A percentile compares a stretch with the other conserved stretches of the same genome.
These are phyloP conservation scores for Ellobius talpinus DNA, from an alignment of 2,113 vertebrate species.

Conservation along the genomic window DNA sequence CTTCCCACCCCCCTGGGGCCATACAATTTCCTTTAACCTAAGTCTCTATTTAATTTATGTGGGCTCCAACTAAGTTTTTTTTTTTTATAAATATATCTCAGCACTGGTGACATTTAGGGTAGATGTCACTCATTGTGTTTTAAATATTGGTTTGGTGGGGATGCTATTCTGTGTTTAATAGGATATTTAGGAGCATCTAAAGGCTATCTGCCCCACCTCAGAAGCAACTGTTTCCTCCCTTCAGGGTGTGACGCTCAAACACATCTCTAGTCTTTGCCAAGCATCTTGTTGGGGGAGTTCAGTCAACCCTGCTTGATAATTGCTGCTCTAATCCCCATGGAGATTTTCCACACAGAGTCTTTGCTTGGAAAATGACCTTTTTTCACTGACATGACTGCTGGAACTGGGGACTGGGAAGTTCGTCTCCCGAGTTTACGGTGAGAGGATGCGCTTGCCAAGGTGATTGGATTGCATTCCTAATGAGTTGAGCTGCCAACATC, in stretches of 20 bases:
- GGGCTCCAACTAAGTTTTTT: not conserved
- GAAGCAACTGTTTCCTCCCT: not conserved
- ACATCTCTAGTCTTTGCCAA: not conserved
- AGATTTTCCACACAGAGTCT: not conserved
- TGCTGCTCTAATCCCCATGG: not conserved
- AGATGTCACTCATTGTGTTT: not conserved
- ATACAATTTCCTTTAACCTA: not conserved
- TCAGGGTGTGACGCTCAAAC: not conserved
- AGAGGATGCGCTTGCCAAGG: constrained; percentile 62
- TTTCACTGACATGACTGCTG: not conserved
- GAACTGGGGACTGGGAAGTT: not conserved
- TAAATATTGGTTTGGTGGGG: not conserved
- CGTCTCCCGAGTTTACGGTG: constrained; percentile 54
- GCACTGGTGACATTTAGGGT: not conserved
- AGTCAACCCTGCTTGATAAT: not conserved
- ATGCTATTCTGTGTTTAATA: not conserved
- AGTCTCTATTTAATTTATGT: not conserved
- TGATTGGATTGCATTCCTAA: constrained; percentile 77
- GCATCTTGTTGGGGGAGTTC: not conserved
- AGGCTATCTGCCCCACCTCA: not conserved
- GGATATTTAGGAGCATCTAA: not conserved
- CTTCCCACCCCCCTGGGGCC: not conserved
- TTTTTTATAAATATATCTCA: not conserved
- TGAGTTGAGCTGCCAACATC: constrained; percentile 71
- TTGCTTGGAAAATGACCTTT: constrained; percentile 12